phyloP scores from a whole-genome alignment of 2,888 invertebrate genomes.

The Aspidiotus destructor region DNA sequence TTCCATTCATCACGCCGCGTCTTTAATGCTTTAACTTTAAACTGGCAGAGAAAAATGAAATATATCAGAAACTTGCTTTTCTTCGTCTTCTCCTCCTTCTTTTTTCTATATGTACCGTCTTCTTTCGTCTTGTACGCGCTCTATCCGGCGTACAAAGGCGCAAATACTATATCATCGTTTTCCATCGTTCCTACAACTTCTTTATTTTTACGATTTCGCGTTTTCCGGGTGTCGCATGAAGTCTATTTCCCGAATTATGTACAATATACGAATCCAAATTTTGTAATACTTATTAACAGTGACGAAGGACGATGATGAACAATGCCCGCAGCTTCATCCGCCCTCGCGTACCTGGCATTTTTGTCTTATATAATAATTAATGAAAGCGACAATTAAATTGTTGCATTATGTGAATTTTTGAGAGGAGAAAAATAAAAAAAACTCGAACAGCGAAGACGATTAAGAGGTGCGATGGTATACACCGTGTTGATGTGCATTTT shows the following conservation, averaged over 20 bases:
- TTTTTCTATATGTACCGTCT: not conserved
- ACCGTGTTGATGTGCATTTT: no score
- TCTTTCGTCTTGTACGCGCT: not conserved
- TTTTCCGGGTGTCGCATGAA: no score
- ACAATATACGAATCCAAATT: no score
- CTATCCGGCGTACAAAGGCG: no score
- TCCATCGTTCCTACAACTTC: not conserved
- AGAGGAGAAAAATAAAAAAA: not conserved
- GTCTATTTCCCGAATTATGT: no score
- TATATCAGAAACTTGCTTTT: not conserved
- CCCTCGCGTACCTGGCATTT: no score
- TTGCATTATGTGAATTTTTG: not conserved
- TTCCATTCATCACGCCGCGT: constrained; percentile 20
- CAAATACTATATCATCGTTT: not conserved
- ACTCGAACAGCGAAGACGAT: no score
- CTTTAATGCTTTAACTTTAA: not conserved
- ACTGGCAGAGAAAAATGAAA: constrained; percentile 9
- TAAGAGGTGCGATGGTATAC: no score
- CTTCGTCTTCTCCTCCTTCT: not conserved
- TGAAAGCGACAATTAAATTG: constrained; percentile 7
- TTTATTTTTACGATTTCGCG: not conserved
- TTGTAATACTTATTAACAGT: no score
- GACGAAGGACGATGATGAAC: no score
- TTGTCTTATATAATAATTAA: constrained; percentile 12
- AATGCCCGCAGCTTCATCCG: no score